Base-by-base conservation (phyloP, 2,888 invertebrate genomes). In the Icerya purchasi region DNA sequence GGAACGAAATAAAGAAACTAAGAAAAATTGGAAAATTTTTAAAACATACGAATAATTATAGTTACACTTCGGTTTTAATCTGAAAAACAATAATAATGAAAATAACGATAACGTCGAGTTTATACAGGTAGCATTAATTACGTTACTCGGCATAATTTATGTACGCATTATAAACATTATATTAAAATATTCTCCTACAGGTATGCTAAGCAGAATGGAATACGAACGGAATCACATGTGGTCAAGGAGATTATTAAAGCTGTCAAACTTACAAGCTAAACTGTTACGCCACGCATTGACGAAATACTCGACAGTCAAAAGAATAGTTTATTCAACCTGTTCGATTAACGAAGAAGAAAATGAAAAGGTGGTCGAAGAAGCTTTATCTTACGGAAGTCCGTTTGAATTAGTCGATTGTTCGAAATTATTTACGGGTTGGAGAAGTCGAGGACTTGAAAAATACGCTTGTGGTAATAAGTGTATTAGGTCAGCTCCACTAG, bases 291-390 rank as follows among this genome's bases (percentile, higher is more conserved):
- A 90, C 70, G 93, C 96, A 0, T 79, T 97, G 70, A 78, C 78
- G 18, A 74, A 77, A 0, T 94, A 93, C 71, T 89, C 93, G 0
- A 78, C 78, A 61, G 89, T 82, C 0, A 84, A 87, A 68, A 76
- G 84, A 60, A 82, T 98, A 19, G 86, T 94, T 2, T 98, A 98
- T 72, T 97, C 96, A 50, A 98, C 98, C 0, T 98, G 98, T 69
- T 98, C 97, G 0, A 68, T 91, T 10, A 79, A 86, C 69, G 78
- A 81, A 0, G 84, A 89, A 72, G 94, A 96, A 74, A 98, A 98
- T 70, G 98, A 98, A 72, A 76, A 82, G 65, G 96, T 98, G 0
- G 78, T 92, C 1, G 76, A 81, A 18, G 83, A 84, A 68, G 81
- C 83, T 2, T 73, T 84, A 10, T 74, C 76, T 62, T 74, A 76